Evolutionary conservation across 1,140 invertebrate genomes (phyloP).

Genomic region (Drosophila kikkawai): DNA sequence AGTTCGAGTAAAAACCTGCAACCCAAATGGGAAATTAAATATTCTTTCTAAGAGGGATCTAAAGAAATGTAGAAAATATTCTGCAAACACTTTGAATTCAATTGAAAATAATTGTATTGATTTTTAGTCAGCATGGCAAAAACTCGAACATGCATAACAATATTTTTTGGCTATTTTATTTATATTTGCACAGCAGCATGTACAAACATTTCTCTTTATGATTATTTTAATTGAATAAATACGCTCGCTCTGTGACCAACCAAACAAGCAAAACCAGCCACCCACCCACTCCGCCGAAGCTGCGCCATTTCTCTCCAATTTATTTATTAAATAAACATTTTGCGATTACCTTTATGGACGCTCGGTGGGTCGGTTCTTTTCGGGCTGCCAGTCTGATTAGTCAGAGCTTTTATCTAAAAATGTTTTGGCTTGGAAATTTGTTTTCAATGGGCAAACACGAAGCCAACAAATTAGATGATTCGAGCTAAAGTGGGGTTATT

Average conservation of each 20-base stretch:
- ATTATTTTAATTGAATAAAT: slow-evolving; percentile 72
- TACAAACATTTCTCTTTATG: slow-evolving; percentile 54
- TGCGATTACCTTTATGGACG: slow-evolving; percentile 47
- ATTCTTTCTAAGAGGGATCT: background rate
- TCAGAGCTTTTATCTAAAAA: slow-evolving; percentile 46
- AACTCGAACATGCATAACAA: slow-evolving; percentile 42
- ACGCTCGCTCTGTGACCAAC: slow-evolving; percentile 28
- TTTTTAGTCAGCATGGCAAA: slow-evolving; percentile 28
- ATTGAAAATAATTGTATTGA: slow-evolving; percentile 46
- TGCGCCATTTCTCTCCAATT: slow-evolving; percentile 63
- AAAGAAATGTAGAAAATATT: background rate
- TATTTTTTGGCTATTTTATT: slow-evolving; percentile 39
- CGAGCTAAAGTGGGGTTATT: slow-evolving; percentile 1
- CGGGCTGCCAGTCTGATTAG: slow-evolving; percentile 36
- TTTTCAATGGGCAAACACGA: slow-evolving; percentile 27
- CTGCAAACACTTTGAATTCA: background rate
- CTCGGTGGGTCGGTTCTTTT: slow-evolving; percentile 16
- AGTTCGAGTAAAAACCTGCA: slow-evolving; percentile 34
- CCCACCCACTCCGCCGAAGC: slow-evolving; percentile 4
- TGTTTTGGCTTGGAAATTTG: slow-evolving; percentile 23
- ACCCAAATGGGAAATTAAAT: slow-evolving; percentile 51
- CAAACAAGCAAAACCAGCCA: slow-evolving; percentile 2
- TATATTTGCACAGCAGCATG: slow-evolving; percentile 37
- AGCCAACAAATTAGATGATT: slow-evolving; percentile 24
- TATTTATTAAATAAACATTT: slow-evolving; percentile 76